These are phyloP conservation scores for Aleiodes testaceus DNA, from an alignment of 2,888 invertebrate genomes.

Conservation along the genomic window DNA sequence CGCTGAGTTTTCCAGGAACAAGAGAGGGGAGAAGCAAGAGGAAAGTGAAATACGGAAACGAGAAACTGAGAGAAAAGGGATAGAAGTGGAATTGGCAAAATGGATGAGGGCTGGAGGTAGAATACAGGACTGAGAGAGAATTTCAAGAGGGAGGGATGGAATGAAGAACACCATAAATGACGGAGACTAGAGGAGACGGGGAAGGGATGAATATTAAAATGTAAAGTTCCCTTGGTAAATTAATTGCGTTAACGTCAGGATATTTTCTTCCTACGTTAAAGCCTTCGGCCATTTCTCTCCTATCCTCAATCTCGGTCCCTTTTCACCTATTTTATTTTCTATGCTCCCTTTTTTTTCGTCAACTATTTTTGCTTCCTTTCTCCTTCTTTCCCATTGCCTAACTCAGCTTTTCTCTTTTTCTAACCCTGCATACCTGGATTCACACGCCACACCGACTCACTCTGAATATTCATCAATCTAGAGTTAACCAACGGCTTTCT, in stretches of 20 bases:
- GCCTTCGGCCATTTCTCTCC: conserved; percentile 35
- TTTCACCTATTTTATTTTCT: conserved; percentile 41
- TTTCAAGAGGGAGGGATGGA: conserved; percentile 2
- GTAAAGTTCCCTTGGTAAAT: conserved; percentile 64
- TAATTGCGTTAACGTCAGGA: conserved; percentile 66
- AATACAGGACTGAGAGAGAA: neutral
- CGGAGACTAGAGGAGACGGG: conserved; percentile 48
- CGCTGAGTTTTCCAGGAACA: conserved; percentile 11
- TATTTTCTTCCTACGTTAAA: conserved; percentile 57
- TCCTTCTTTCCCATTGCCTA: conserved; percentile 26
- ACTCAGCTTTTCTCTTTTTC: conserved; percentile 25
- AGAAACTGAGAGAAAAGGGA: conserved; percentile 35
- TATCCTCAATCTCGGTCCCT: conserved; percentile 37
- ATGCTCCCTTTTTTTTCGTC: conserved; percentile 16
- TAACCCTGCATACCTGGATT: neutral
- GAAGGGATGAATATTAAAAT: conserved; percentile 68
- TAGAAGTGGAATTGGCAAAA: conserved; percentile 36
- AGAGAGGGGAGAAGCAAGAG: neutral
- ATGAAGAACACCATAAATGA: conserved; percentile 51
- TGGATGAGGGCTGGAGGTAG: conserved; percentile 27
- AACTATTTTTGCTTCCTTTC: neutral
- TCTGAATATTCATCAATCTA: conserved; percentile 25
- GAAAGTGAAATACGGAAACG: conserved; percentile 6
- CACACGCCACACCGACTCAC: neutral
- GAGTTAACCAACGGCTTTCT: conserved; percentile 6